Base-by-base conservation (phyloP, 2,888 invertebrate species). In the Aricia artaxerxes region DNA sequence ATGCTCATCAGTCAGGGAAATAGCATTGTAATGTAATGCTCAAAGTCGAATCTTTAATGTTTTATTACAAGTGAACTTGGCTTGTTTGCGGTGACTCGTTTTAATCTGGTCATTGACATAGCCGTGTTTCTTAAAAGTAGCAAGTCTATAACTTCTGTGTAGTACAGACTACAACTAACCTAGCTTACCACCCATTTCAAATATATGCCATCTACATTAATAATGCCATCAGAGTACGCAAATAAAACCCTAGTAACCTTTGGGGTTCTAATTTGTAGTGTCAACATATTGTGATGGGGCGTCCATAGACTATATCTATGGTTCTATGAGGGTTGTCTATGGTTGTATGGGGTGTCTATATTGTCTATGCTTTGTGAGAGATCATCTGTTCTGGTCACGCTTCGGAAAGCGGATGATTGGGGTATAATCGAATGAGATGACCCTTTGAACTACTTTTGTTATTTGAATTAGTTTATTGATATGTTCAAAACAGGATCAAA, bases 261-360 rank as follows among this genome's bases (percentile, higher is more conserved):
- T 38, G 79, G 77, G 80, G 49, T 73, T 7, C 76, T 82, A 81
- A 84, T 82, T 80, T 78, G 35, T 78, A 81, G 73, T 73, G 80
- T 78, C 79, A 81, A 80, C 83, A 82, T 82, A 84, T 83, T 83
- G 82, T 83, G 84, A 84, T 84, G 82, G 60, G 78, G 64, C 85
- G 84, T 78, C 84, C 82, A 84, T 85, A 85, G 85, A 82, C 81
- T 81, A 81, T 44, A 49, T 83, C 82, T 83, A 82, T 73, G 83
- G 82, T 40, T 83, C 82, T 83, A 82, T 73, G 83, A 82, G 83
- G 83, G 82, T 79, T 81, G 82, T 82, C 84, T 84, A 84, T 83
- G 64, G 69, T 60, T 53, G 73, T 79, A 77, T 60, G 60, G n/a
- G 60, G 79, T 49, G 49, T 49, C 49, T 49, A 49, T 49, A 73